Evolutionary conservation across 2,888 invertebrate species (phyloP).

Genomic region (Labia minor): DNA sequence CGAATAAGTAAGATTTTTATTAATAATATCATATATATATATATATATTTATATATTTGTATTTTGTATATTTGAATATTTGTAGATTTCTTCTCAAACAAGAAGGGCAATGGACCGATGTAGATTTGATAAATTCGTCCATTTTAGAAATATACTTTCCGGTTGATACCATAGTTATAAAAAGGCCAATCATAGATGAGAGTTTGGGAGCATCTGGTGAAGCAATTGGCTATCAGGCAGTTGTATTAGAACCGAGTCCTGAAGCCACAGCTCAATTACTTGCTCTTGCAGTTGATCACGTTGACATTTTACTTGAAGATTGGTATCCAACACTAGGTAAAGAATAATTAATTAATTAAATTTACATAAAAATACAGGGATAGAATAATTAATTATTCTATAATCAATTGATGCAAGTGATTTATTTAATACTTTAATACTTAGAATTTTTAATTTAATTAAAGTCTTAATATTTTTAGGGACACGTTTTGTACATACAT

Average conservation of each 20-base stretch:
- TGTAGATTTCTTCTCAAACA: slow-evolving; percentile 55
- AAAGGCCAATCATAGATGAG: slow-evolving; percentile 38
- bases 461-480: slow-evolving; percentile 41
- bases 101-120: slow-evolving; percentile 76
- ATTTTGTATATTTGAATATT: neutral
- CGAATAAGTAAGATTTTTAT: slow-evolving; percentile 36
- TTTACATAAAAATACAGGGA: neutral
- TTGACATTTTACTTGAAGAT: slow-evolving; percentile 91
- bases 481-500: slow-evolving; percentile 94
- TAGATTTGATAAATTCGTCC: slow-evolving; percentile 67
- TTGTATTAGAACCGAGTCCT: slow-evolving; percentile 65
- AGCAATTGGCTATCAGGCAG: slow-evolving; percentile 50
- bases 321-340: slow-evolving; percentile 87
- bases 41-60: neutral
- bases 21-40: too few species aligned
- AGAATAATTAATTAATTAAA: slow-evolving; percentile 22
- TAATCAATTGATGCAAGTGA: neutral
- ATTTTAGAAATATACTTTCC: slow-evolving; percentile 80
- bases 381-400: too few species aligned
- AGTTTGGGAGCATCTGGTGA: slow-evolving; percentile 34
- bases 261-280: slow-evolving; percentile 71
- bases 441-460: neutral
- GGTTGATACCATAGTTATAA: slow-evolving; percentile 50
- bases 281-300: slow-evolving; percentile 84
- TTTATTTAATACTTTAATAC: neutral